Evolutionary conservation across 2,113 vertebrate genomes (phyloP).

Genomic region (Xyliphius kryptos): DNA sequence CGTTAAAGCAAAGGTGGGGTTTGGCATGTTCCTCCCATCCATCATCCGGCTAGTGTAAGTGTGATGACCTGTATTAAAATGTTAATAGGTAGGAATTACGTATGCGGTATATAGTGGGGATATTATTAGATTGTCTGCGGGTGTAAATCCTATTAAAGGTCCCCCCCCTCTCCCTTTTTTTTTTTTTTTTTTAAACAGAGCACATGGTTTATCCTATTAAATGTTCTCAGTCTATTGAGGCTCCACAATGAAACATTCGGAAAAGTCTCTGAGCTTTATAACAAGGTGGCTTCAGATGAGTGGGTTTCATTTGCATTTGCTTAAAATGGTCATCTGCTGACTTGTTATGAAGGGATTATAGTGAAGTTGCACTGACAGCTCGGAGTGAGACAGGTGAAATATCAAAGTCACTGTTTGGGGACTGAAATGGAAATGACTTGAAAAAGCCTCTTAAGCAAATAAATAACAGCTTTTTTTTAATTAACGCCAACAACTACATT

Average conservation of each 20-base stretch:
- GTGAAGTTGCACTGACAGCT: conserved; percentile 45
- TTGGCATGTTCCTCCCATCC: too few species aligned
- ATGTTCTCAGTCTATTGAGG: too few species aligned
- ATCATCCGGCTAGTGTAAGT: too few species aligned
- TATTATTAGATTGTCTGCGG: too few species aligned
- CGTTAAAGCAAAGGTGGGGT: too few species aligned
- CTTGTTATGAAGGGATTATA: conserved; percentile 29
- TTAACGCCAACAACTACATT: conserved; percentile 44
- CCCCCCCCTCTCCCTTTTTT: too few species aligned
- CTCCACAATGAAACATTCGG: conserved; percentile 1
- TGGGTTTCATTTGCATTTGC: conserved; percentile 16
- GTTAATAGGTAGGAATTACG: too few species aligned
- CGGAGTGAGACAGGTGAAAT: conserved; percentile 41
- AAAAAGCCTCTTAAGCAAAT: conserved; percentile 49
- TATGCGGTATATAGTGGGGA: too few species aligned
- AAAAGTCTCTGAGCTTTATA: neutral
- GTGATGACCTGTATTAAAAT: too few species aligned
- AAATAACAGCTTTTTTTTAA: conserved; percentile 52
- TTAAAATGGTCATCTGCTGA: conserved; percentile 7
- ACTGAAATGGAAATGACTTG: conserved; percentile 44
- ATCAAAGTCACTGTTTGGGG: conserved; percentile 47
- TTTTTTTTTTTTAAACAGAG: too few species aligned
- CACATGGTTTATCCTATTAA: neutral
- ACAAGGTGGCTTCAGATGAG: neutral
- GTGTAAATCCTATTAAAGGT: too few species aligned